Percentiles rank a stretch among this genome's conserved stretches.
These are phyloP conservation scores for Manacus vitellinus DNA, from an alignment of 2,113 vertebrate genomes.

Conservation along the genomic window DNA sequence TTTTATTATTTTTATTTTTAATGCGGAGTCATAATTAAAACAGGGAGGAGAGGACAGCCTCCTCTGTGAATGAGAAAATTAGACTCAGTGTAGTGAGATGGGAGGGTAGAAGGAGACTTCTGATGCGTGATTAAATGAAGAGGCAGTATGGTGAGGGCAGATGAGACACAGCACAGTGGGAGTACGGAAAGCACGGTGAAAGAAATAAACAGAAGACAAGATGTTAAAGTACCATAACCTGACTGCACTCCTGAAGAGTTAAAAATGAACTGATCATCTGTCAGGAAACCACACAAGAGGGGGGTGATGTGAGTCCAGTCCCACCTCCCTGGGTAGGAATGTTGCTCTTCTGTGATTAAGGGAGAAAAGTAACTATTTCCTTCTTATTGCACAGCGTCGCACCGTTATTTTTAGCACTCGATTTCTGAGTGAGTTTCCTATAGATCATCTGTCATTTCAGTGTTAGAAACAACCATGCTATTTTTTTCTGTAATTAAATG, in stretches of 20 bases:
- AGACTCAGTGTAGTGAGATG: slow-evolving; percentile 42
- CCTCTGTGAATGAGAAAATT: slow-evolving; percentile 68
- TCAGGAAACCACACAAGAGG: background rate
- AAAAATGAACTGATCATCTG: slow-evolving; percentile 51
- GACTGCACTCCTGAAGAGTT: slow-evolving; percentile 36
- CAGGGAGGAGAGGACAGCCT: slow-evolving; percentile 57
- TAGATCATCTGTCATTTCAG: background rate
- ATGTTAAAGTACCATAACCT: slow-evolving; percentile 42
- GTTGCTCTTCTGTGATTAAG: background rate
- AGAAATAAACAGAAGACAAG: slow-evolving; percentile 55
- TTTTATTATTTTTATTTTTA: slow-evolving; percentile 51
- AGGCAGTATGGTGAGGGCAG: slow-evolving; percentile 53
- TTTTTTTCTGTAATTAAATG: background rate
- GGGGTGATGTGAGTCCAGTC: background rate
- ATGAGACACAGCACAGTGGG: slow-evolving; percentile 51
- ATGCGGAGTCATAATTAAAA: slow-evolving; percentile 60
- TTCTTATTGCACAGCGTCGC: background rate
- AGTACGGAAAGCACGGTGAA: slow-evolving; percentile 26
- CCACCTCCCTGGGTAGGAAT: background rate
- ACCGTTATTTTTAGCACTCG: background rate
- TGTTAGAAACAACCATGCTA: background rate
- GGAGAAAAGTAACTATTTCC: slow-evolving; percentile 13
- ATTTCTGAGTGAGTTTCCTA: slow-evolving; percentile 21
- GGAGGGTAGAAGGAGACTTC: slow-evolving; percentile 51
- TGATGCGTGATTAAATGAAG: slow-evolving; percentile 62